A percentile compares a stretch with the other conserved stretches of the same genome.
These are phyloP conservation scores for Leontocebus nigricollis DNA, from an alignment of 2,797 vertebrate species.

Conservation along the genomic window DNA sequence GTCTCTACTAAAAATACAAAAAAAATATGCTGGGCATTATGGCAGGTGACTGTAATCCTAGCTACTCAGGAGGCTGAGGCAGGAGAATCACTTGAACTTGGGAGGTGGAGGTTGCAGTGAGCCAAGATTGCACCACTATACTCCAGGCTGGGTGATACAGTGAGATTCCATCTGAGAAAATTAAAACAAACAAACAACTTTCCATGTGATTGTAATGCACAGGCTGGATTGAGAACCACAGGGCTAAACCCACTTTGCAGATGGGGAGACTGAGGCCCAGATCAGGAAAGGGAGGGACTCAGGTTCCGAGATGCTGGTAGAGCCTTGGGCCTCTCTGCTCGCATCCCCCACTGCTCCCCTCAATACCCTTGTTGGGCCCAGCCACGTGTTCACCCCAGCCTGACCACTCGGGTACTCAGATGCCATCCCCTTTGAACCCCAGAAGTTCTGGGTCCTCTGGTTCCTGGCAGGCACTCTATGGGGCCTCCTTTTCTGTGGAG, in stretches of 20 bases:
- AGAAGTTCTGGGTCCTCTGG: not conserved
- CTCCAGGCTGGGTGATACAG: too few species aligned
- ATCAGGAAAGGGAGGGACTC: not conserved
- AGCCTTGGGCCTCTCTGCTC: fast-evolving
- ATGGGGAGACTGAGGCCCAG: not conserved
- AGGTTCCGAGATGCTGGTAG: not conserved
- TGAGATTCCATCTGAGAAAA: too few species aligned
- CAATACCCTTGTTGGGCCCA: not conserved
- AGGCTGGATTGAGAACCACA: not conserved
- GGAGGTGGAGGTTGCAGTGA: too few species aligned
- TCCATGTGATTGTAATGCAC: fast-evolving
- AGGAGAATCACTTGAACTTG: too few species aligned
- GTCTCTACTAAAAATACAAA: too few species aligned
- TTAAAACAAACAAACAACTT: too few species aligned
- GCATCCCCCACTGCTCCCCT: fast-evolving
- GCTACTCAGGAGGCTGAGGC: too few species aligned
- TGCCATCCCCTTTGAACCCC: not conserved
- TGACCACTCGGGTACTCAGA: fast-evolving
- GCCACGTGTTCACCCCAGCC: not conserved
- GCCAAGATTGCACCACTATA: fast-evolving
- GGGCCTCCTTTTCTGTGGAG: not conserved
- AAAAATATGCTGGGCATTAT: too few species aligned
- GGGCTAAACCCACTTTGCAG: not conserved
- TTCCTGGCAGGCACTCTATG: not conserved
- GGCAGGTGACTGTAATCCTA: too few species aligned